phyloP scores from a whole-genome alignment of 2,797 vertebrate species.

The Limnodromus scolopaceus region DNA sequence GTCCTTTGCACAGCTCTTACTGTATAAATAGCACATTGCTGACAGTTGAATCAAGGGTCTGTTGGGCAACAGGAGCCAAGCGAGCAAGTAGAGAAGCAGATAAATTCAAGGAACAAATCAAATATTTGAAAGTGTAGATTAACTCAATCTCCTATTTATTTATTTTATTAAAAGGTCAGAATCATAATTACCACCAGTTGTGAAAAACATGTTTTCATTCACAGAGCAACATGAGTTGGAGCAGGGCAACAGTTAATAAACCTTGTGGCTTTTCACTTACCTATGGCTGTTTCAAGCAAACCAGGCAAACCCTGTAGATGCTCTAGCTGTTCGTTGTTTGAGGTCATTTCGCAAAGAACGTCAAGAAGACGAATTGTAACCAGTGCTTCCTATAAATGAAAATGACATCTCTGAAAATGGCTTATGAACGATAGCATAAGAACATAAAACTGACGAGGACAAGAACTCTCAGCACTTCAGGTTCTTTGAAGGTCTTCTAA shows the following conservation, averaged over 20 bases:
- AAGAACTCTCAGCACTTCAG: background rate
- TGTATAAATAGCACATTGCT: background rate
- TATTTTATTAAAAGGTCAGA: background rate
- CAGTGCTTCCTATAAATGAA: conserved; percentile 84
- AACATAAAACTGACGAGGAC: background rate
- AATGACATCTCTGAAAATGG: conserved; percentile 21
- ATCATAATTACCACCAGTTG: background rate
- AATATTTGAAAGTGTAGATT: conserved; percentile 33
- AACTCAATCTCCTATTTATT: background rate
- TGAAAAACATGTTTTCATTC: background rate
- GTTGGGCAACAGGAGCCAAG: background rate
- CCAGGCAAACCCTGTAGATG: conserved; percentile 87
- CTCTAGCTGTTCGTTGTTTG: conserved; percentile 81
- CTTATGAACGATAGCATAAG: background rate
- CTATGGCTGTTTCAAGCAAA: conserved; percentile 85
- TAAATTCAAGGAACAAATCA: conserved; percentile 23
- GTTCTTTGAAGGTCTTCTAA: background rate
- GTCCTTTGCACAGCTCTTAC: background rate
- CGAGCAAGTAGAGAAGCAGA: background rate
- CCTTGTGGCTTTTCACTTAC: conserved; percentile 77
- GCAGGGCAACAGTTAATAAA: background rate
- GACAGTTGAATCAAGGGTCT: background rate
- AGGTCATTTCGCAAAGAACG: conserved; percentile 93
- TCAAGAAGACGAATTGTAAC: conserved; percentile 89
- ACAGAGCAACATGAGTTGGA: background rate